Evolutionary conservation across 2,113 vertebrate species (phyloP).

Genomic region (Urocolius indicus): DNA sequence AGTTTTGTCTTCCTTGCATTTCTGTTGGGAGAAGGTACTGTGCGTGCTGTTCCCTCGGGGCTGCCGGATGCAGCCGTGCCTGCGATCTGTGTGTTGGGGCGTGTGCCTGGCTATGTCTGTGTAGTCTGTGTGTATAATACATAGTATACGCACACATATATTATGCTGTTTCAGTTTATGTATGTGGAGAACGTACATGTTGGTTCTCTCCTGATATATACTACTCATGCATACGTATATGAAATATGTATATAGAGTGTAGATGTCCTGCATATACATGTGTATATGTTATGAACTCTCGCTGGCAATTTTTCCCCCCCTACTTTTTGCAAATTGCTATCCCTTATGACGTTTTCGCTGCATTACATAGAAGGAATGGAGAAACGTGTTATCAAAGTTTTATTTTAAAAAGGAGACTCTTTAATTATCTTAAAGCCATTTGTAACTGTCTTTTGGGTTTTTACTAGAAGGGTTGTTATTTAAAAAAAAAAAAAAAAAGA

Average conservation of each 20-base stretch:
- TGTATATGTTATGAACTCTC: constrained; percentile 77
- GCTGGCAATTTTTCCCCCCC: constrained; percentile 66
- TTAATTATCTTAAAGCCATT: constrained; percentile 74
- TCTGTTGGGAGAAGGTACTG: constrained; percentile 63
- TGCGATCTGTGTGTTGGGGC: neutral
- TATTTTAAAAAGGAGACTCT: constrained; percentile 78
- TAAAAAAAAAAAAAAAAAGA: neutral
- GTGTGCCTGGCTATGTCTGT: constrained; percentile 68
- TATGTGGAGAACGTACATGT: constrained; percentile 60
- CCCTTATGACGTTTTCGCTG: constrained; percentile 68
- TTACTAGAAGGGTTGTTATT: constrained; percentile 57
- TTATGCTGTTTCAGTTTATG: constrained; percentile 67
- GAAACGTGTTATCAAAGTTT: constrained; percentile 71
- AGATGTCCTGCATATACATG: constrained; percentile 79
- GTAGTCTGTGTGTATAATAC: neutral
- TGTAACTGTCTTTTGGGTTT: constrained; percentile 62
- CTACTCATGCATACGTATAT: constrained; percentile 72
- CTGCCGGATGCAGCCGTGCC: constrained; percentile 19
- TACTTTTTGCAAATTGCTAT: constrained; percentile 77
- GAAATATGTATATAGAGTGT: constrained; percentile 80
- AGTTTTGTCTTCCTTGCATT: constrained; percentile 70
- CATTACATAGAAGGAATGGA: constrained; percentile 76
- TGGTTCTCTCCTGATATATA: constrained; percentile 72
- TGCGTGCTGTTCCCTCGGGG: constrained; percentile 68
- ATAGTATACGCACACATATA: constrained; percentile 57